Conservation (phyloP, 2,888 invertebrate genomes). For the Alcis repandata region DNA sequence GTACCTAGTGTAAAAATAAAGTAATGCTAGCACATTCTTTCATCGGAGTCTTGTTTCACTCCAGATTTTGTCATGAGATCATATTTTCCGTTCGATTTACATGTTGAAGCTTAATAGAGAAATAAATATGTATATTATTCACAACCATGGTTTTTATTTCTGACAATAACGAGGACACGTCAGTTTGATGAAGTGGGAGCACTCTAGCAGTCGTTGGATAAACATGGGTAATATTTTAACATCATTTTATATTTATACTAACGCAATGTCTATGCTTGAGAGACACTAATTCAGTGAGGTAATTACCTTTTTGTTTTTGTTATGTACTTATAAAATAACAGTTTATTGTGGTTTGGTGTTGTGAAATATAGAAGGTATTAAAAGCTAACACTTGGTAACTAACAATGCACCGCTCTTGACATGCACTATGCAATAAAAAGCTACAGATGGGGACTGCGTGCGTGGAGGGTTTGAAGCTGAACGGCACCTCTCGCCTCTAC, state of each 20-base stretch:
- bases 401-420: slow-evolving; percentile 13
- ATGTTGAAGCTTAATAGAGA: slow-evolving; percentile 71
- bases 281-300: slow-evolving; percentile 16
- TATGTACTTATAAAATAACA: slow-evolving; percentile 3
- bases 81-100: slow-evolving; percentile 62
- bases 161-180: slow-evolving; percentile 38
- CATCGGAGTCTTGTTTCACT: slow-evolving; percentile 53
- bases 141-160: slow-evolving; percentile 80
- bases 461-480: neutral
- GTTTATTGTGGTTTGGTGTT: slow-evolving; percentile 1
- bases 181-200: slow-evolving; percentile 35
- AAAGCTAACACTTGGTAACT: slow-evolving; percentile 5
- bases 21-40: slow-evolving; percentile 54
- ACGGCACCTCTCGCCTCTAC: neutral
- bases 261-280: slow-evolving; percentile 30
- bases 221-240: slow-evolving; percentile 47
- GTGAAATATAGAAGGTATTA: neutral
- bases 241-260: slow-evolving; percentile 40
- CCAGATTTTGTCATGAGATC: slow-evolving; percentile 43
- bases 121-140: slow-evolving; percentile 83
- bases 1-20: slow-evolving; percentile 63
- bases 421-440: neutral
- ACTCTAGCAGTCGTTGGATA: slow-evolving; percentile 46
- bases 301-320: neutral
- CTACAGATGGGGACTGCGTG: neutral